Evolutionary conservation across 2,113 vertebrate species (phyloP).

Genomic region (Peromyscus polionotus): DNA sequence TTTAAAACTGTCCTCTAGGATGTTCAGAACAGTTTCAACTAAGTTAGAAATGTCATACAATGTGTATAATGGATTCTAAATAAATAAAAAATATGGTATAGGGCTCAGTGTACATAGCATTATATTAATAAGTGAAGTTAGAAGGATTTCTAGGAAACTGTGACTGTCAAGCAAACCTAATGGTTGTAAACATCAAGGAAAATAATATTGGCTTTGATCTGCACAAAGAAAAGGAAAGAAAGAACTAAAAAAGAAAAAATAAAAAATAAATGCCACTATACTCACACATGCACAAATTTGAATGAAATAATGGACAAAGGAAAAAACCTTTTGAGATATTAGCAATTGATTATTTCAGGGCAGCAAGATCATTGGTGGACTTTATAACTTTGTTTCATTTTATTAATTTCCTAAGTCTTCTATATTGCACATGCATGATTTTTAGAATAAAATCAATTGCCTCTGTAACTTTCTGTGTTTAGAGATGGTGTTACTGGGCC

Average conservation of each 20-base stretch:
- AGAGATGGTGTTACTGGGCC: neutral
- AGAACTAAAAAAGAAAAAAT: neutral
- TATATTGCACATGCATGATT: neutral
- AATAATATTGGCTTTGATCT: conserved; percentile 7
- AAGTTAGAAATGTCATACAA: conserved; percentile 38
- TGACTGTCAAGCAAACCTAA: neutral
- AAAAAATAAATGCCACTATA: neutral
- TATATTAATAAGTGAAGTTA: neutral
- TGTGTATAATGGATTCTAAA: neutral
- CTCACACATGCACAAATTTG: neutral
- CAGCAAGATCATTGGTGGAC: neutral
- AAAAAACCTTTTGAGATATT: neutral
- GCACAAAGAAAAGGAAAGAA: neutral
- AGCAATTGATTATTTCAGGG: neutral
- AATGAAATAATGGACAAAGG: neutral
- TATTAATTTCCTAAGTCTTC: conserved; percentile 6
- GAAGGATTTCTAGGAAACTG: conserved; percentile 24
- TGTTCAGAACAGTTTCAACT: conserved; percentile 6
- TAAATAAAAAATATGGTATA: conserved; percentile 11
- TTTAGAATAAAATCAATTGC: conserved; percentile 24
- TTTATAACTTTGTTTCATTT: conserved; percentile 20
- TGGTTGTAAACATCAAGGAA: conserved; percentile 27
- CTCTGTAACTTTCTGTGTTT: neutral
- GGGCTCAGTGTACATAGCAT: neutral
- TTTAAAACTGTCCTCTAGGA: neutral